Base-by-base conservation (phyloP, 1,140 invertebrate species). In the Micrasema longulum region DNA sequence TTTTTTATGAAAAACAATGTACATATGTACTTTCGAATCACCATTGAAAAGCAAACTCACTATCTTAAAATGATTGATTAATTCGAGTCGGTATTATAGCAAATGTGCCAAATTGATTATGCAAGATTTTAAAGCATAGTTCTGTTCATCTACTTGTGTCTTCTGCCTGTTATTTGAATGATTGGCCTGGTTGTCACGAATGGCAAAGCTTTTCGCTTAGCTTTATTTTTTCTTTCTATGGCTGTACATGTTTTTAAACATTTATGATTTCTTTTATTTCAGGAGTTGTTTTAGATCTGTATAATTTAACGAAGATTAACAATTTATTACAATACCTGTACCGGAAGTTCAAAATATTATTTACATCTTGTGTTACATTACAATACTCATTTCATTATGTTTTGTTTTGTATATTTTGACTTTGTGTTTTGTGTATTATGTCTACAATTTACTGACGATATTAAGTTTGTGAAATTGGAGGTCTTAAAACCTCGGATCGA, bases 171-270 rank as follows among this genome's bases (percentile, higher is more conserved):
- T 66, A 14, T 26, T 60, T 66, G 63, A 60, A 50, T 66, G 45
- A 60, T 50, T 66, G 45, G 14, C 47, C 20, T 50, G 31, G 35
- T 66, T 52, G 63, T 52, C 23, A 20, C 26, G 31, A 41, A 66
- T 66, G 63, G 63, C 63, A 66, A 31, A 66, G 63, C 43, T 66
- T 48, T 64, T 66, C 48, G 63, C 63, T 66, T 66, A 50, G 45
- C 31, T 52, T 16, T 50, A 26, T 64, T 64, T 64, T 47, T 62
- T 26, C 9, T 48, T 31, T 48, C 22, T n/a, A 31, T 64, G 41
- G 22, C 38, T 53, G 18, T 53, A 53, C 26, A 26, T 12, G 16
- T 48, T 18, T 12, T 16, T 48, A 48, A n/a, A n/a, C 11, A 48
- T 18, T 48, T 48, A 48, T 48, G 47, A 48, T 48, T 48, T 55